Percentiles rank a stretch among this genome's conserved stretches.
Evolutionary conservation across 2,888 invertebrate genomes (phyloP).

Genomic region (Lacanobia oleracea): DNA sequence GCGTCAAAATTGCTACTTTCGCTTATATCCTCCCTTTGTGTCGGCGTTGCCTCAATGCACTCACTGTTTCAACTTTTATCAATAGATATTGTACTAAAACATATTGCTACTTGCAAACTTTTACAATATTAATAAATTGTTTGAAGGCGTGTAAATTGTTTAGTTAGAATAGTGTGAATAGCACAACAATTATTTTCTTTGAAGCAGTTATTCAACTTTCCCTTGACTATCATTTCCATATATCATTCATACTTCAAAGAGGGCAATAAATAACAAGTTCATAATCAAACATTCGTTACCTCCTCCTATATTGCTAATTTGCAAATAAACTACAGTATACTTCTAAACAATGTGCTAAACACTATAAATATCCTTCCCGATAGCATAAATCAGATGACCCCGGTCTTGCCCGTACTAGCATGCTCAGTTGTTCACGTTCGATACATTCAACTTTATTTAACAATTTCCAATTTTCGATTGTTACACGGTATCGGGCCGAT

Average conservation of each 20-base stretch:
- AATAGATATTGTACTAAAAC: constrained; percentile 69
- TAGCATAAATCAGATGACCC: constrained; percentile 43
- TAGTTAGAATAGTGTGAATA: not conserved
- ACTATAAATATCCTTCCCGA: constrained; percentile 34
- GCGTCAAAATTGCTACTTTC: constrained; percentile 86
- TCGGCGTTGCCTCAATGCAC: constrained; percentile 80
- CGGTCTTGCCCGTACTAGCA: constrained; percentile 23
- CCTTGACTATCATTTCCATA: not conserved
- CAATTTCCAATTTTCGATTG: constrained; percentile 58
- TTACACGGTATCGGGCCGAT: constrained; percentile 48
- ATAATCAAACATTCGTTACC: not conserved
- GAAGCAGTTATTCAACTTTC: not conserved
- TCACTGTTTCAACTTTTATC: constrained; percentile 75
- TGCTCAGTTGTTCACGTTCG: constrained; percentile 37
- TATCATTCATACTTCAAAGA: too few relatives aligned
- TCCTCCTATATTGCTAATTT: constrained; percentile 3
- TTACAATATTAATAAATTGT: constrained; percentile 20
- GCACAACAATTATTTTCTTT: not conserved
- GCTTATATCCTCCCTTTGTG: constrained; percentile 77
- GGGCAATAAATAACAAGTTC: not conserved
- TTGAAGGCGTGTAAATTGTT: not conserved
- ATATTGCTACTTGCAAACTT: constrained; percentile 47
- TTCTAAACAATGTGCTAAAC: constrained; percentile 12
- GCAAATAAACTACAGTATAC: not conserved
- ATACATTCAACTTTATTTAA: constrained; percentile 54